Conservation (phyloP, 2,113 vertebrate species). For the Oostethus manadensis region DNA sequence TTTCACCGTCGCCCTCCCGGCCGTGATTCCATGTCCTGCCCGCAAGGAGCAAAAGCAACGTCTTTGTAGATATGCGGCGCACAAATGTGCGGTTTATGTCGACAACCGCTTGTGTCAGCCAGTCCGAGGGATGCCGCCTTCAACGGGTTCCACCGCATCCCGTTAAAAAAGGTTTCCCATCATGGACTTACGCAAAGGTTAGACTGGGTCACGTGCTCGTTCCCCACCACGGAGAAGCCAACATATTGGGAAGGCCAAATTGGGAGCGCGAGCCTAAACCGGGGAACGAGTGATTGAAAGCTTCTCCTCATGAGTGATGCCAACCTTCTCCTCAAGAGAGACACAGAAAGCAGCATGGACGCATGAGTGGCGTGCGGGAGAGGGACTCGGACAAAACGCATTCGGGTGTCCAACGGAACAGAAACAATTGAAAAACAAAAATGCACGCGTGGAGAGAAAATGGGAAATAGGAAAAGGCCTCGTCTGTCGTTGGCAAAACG, state of each 20-base stretch:
- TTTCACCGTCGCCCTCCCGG: no score
- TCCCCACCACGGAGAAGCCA: background rate
- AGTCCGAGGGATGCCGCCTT: no score
- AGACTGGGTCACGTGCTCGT: background rate
- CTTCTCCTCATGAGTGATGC: background rate
- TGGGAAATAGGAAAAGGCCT: background rate
- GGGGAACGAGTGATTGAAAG: background rate
- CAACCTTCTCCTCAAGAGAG: constrained; percentile 20
- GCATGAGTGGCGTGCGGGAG: constrained; percentile 35
- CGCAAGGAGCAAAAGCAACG: no score
- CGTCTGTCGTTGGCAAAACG: background rate
- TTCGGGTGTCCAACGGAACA: constrained; percentile 15
- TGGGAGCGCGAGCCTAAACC: background rate
- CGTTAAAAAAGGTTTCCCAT: background rate
- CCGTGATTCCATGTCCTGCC: no score
- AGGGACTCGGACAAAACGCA: constrained; percentile 12
- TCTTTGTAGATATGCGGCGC: no score
- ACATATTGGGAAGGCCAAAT: no score
- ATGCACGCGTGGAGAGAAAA: background rate
- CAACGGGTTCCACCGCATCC: no score
- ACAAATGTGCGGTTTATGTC: no score
- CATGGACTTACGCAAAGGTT: background rate
- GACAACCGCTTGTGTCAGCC: no score
- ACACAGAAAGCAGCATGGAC: constrained; percentile 38
- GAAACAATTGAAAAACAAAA: constrained; percentile 7